Evolutionary conservation across 2,797 vertebrate species (phyloP), one percentile per base, ranked within the genome.

Genomic region (Phylloscopus collybita): DNA sequence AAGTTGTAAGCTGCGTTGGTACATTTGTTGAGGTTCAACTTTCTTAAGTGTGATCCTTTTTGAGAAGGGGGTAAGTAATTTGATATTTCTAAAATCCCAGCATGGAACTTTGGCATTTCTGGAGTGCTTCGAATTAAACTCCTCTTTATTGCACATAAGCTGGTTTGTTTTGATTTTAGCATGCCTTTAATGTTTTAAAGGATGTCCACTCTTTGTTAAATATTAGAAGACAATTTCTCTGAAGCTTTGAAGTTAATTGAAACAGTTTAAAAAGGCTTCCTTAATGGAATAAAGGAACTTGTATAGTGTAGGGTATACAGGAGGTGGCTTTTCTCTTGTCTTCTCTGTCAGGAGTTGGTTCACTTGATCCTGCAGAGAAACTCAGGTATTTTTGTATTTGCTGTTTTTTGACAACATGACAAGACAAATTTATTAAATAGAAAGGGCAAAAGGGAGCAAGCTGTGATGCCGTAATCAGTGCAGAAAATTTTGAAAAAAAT

Each of bases 221-320:
- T 22, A 18, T 79, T 62, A 47, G 73, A 72, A 83, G 15, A 40
- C 3, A 1, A 83, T 90, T 94, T 90, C 62, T 88, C 42, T 65
- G 70, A 81, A 83, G 29, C 53, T 90, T 78, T 94, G 76, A 95
- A 88, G 66, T 79, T 75, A 91, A 86, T 91, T 86, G 82, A 88
- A 96, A 81, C 26, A 81, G 23, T 91, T 84, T 42, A 61, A 95
- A n/a, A 61, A 50, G 42, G 30, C 29, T 96, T 95, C 66, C 60
- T 78, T 81, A 64, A 61, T 86, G 66, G 44, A 90, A 73, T 81
- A 60, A 79, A 79, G n/a, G 45, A 66, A 73, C 90, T 70, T 69
- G 13, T 72, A 4, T 56, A 73, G 66, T 92, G 83, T 64, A 83
- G 72, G 25, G 9, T 80, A 11, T 54, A 70, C 13, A 59, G 50